Percentiles rank a stretch among this genome's conserved stretches.
Evolutionary conservation across 2,113 vertebrate species (phyloP).

Genomic region (Phyllostomus hastatus): DNA sequence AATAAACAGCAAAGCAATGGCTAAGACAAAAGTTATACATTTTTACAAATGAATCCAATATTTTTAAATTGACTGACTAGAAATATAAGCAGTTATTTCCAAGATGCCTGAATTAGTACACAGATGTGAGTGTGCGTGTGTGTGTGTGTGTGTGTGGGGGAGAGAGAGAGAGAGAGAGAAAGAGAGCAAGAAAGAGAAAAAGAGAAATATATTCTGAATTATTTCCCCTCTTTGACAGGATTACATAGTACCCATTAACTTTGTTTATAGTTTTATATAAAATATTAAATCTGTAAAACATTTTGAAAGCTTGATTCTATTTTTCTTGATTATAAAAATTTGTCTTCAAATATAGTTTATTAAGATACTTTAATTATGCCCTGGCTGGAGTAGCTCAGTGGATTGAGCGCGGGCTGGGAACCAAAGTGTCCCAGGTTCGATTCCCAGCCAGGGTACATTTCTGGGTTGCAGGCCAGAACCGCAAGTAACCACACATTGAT

Average conservation of each 20-base stretch:
- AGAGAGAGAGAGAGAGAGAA: neutral
- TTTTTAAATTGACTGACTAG: neutral
- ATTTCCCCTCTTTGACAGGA: neutral
- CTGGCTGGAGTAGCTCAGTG: too few species aligned
- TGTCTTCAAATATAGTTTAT: neutral
- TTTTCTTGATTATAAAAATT: neutral
- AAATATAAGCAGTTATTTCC: neutral
- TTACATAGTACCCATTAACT: neutral
- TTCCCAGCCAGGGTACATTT: too few species aligned
- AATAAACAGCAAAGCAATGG: neutral
- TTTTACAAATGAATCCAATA: neutral
- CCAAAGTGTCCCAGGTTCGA: too few species aligned
- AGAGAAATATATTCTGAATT: neutral
- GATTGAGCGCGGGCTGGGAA: too few species aligned
- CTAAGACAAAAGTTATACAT: neutral
- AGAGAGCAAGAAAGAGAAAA: neutral
- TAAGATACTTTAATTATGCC: neutral
- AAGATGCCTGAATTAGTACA: neutral
- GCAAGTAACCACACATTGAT: too few species aligned
- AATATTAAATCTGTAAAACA: neutral
- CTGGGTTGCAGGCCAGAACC: too few species aligned
- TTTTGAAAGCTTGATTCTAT: neutral
- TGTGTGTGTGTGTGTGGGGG: neutral
- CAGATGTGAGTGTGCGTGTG: too few species aligned
- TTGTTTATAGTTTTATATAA: neutral